A percentile compares a stretch with the other conserved stretches of the same genome.
phyloP scores from a whole-genome alignment of 2,888 invertebrate genomes.

The Epirrhoe alternata region DNA sequence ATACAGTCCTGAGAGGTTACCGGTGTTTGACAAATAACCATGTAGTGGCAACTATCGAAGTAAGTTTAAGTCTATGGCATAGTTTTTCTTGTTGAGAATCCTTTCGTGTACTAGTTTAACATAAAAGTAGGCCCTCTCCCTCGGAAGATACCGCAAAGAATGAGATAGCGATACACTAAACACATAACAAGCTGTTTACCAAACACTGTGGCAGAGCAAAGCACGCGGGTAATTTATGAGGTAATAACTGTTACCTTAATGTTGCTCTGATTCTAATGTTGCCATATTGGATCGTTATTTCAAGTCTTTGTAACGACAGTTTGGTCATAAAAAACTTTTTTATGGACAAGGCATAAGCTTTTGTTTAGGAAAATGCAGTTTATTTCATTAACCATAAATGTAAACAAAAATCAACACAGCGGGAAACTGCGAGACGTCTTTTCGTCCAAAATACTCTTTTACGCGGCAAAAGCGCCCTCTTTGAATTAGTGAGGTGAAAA shows the following conservation, averaged over 20 bases:
- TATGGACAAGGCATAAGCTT: conserved; percentile 7
- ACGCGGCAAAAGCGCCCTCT: no score
- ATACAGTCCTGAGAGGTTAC: no score
- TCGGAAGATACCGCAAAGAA: no score
- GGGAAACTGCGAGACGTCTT: no score
- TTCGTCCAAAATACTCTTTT: no score
- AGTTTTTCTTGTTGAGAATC: no score
- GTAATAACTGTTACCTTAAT: conserved; percentile 62
- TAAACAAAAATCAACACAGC: background rate
- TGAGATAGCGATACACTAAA: background rate
- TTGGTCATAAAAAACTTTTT: conserved; percentile 23
- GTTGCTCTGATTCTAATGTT: conserved; percentile 50
- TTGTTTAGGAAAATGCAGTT: background rate
- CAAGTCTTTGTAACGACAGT: conserved; percentile 28
- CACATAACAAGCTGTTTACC: conserved; percentile 2
- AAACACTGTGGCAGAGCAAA: conserved; percentile 32
- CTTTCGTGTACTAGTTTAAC: no score
- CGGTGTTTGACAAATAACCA: no score
- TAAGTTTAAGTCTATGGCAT: no score
- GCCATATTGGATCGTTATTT: conserved; percentile 44
- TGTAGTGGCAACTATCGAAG: no score
- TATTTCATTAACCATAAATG: background rate
- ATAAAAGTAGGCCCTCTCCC: no score
- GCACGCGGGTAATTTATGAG: conserved; percentile 58
- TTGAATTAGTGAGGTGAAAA: no score